Conservation (phyloP, 1,140 invertebrate species). For the Drosophila nasuta region DNA sequence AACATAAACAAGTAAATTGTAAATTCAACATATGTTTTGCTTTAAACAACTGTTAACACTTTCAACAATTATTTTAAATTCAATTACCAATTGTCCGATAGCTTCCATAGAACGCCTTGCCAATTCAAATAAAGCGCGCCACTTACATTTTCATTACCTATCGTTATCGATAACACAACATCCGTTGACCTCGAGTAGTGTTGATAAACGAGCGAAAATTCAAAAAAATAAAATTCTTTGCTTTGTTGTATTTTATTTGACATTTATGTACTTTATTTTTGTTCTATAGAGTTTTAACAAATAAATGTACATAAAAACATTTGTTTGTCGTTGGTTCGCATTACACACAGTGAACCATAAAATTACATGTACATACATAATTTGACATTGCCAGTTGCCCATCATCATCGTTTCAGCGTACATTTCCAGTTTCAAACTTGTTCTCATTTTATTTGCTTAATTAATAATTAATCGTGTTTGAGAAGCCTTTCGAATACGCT, state of each 20-base stretch:
- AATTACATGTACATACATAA: conserved; percentile 68
- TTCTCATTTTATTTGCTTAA: conserved; percentile 34
- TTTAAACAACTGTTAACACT: too few species aligned
- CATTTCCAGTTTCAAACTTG: conserved; percentile 28
- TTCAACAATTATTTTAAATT: too few species aligned
- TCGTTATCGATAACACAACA: neutral
- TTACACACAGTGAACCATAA: conserved; percentile 42
- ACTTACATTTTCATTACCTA: neutral
- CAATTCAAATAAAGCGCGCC: neutral
- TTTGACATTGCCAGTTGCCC: conserved; percentile 71
- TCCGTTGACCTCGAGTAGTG: neutral
- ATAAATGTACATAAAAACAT: conserved; percentile 73
- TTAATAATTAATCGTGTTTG: conserved; percentile 49
- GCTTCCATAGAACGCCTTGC: neutral
- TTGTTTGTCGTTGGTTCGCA: conserved; percentile 29
- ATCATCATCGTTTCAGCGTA: conserved; percentile 9
- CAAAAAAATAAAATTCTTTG: neutral
- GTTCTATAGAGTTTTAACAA: conserved; percentile 57
- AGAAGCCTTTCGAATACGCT: conserved; percentile 53
- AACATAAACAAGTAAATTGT: too few species aligned
- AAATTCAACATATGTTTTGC: too few species aligned
- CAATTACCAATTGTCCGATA: neutral
- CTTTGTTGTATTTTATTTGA: conserved; percentile 41
- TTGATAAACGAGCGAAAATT: neutral
- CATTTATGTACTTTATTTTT: conserved; percentile 70